phyloP scores from a whole-genome alignment of 92 coral and sea anemone species.

The Paragorgia papillata region DNA sequence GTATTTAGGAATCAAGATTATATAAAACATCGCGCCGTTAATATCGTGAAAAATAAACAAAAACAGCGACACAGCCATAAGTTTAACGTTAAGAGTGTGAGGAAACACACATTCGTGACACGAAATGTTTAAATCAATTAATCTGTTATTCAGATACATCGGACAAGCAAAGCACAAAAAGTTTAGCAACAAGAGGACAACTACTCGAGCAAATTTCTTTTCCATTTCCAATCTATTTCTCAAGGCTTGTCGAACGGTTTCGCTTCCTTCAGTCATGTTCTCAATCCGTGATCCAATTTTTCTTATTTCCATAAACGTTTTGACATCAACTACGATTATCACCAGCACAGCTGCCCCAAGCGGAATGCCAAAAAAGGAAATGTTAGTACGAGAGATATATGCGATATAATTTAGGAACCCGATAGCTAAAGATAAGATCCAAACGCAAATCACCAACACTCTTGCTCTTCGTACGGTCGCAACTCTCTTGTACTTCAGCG shows the following conservation, averaged over 20 bases:
- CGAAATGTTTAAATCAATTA: neutral
- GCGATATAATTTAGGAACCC: too few species aligned
- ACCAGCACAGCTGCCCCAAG: neutral
- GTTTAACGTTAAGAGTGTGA: neutral
- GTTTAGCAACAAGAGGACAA: slow-evolving; percentile 1
- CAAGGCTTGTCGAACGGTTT: neutral
- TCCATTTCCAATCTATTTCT: neutral
- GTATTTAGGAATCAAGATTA: slow-evolving; percentile 9
- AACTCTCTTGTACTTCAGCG: neutral
- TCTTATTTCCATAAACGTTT: neutral
- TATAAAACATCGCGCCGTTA: neutral
- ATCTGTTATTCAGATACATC: neutral
- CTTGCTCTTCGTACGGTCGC: neutral
- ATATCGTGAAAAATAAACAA: neutral
- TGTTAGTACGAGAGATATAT: too few species aligned
- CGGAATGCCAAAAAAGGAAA: too few species aligned
- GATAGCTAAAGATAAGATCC: neutral
- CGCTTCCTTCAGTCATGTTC: neutral
- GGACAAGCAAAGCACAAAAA: neutral
- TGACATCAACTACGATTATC: neutral
- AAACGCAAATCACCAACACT: neutral
- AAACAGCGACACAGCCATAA: neutral
- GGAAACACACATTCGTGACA: too few species aligned
- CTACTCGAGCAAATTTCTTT: slow-evolving; percentile 6
- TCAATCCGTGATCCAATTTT: neutral